Evolutionary conservation across 2,113 vertebrate genomes (phyloP).

Genomic region (Oncorhynchus tshawytscha): DNA sequence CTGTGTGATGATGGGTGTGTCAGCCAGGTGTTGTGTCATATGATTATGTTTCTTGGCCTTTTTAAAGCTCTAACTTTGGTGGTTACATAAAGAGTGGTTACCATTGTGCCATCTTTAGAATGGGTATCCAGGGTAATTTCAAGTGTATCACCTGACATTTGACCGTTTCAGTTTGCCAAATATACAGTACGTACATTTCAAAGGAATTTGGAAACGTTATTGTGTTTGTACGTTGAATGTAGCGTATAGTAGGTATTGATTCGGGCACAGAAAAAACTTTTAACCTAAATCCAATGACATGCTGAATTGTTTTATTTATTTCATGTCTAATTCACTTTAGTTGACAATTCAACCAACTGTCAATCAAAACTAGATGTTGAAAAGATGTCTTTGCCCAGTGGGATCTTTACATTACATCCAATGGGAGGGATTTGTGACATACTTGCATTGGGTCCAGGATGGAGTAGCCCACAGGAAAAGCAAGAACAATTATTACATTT

Average conservation of each 20-base stretch:
- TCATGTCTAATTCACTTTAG: too few species aligned
- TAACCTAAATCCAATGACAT: too few species aligned
- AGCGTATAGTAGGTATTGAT: conserved; percentile 34
- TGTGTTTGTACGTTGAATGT: conserved; percentile 10
- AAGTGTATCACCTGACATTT: conserved; percentile 40
- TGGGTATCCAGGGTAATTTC: conserved; percentile 20
- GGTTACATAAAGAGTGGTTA: conserved; percentile 41
- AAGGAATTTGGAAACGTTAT: not conserved
- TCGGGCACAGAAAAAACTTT: conserved; percentile 10
- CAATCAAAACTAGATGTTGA: too few species aligned
- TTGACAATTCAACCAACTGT: too few species aligned
- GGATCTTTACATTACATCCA: not conserved
- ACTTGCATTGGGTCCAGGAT: too few species aligned
- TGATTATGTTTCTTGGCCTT: conserved; percentile 38
- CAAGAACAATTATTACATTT: too few species aligned
- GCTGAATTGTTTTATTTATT: not conserved
- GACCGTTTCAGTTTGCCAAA: conserved; percentile 16
- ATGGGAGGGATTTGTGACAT: not conserved
- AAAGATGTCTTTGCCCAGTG: not conserved
- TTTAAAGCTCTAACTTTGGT: conserved; percentile 32
- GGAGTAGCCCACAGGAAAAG: too few species aligned
- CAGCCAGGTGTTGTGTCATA: too few species aligned
- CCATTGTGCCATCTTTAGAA: conserved; percentile 40
- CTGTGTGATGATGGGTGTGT: not conserved
- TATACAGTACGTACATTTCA: conserved; percentile 18